Evolutionary conservation across 2,888 invertebrate species (phyloP).

Genomic region (Alsophila aescularia): DNA sequence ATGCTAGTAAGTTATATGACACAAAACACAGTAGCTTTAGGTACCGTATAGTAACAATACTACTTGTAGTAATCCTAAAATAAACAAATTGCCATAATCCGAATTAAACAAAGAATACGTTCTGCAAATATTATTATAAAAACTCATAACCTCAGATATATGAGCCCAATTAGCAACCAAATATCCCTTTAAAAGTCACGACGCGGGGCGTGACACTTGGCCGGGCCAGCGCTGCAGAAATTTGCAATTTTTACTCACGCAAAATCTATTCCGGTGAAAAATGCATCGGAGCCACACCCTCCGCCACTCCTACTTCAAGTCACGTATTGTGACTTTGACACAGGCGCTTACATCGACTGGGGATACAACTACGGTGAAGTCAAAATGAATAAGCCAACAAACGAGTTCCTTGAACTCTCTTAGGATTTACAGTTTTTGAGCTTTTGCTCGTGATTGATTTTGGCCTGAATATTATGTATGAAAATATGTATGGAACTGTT

Average conservation of each 20-base stretch:
- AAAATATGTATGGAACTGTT: too few species aligned
- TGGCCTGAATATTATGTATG: too few species aligned
- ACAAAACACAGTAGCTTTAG: too few species aligned
- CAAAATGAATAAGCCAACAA: conserved; percentile 15
- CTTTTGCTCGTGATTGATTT: too few species aligned
- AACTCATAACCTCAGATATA: conserved; percentile 40
- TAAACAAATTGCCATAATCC: background rate
- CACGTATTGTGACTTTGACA: conserved; percentile 72
- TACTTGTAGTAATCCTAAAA: background rate
- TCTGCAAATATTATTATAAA: conserved; percentile 5
- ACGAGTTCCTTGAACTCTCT: too few species aligned
- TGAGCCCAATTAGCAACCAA: conserved; percentile 56
- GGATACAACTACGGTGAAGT: conserved; percentile 31
- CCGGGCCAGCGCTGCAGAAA: conserved; percentile 56
- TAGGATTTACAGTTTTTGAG: too few species aligned
- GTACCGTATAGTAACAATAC: background rate
- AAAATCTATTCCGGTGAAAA: conserved; percentile 68
- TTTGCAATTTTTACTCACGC: conserved; percentile 67
- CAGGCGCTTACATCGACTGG: conserved; percentile 59
- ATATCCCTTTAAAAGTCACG: conserved; percentile 52
- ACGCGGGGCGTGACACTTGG: conserved; percentile 50
- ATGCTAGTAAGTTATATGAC: too few species aligned
- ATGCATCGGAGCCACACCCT: conserved; percentile 55
- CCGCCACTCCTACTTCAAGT: conserved; percentile 57
- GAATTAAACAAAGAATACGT: conserved; percentile 2